Conservation (phyloP, 2,888 invertebrate genomes). For the Aspidiotus rigidus region DNA sequence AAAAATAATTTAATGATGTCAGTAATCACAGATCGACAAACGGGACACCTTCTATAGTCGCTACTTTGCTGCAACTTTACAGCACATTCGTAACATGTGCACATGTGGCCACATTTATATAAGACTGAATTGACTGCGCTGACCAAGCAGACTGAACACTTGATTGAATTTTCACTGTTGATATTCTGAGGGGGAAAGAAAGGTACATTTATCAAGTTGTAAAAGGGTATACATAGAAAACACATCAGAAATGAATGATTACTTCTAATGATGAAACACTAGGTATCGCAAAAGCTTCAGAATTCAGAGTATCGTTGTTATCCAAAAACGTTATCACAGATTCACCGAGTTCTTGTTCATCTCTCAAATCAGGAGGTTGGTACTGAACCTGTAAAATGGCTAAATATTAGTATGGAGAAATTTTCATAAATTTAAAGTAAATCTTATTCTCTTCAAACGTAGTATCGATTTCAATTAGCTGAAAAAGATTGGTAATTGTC, state of each 20-base stretch:
- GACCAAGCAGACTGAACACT: constrained; percentile 21
- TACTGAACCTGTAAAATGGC: not conserved
- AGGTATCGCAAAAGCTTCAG: not conserved
- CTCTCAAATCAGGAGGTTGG: not conserved
- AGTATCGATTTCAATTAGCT: no score
- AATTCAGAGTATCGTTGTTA: not conserved
- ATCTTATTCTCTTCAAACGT: no score
- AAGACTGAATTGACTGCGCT: constrained; percentile 18
- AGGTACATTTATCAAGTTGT: not conserved
- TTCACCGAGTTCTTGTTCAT: not conserved
- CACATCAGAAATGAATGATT: not conserved
- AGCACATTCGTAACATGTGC: constrained; percentile 23
- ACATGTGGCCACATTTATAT: constrained; percentile 28
- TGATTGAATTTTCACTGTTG: constrained; percentile 1
- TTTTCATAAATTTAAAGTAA: not conserved
- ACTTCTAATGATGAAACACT: not conserved
- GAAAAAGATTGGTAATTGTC: no score
- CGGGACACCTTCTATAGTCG: constrained; percentile 19
- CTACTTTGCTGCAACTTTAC: not conserved
- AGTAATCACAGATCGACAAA: constrained; percentile 15
- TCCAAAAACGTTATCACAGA: not conserved
- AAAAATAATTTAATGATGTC: constrained; percentile 17
- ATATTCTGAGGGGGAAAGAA: not conserved
- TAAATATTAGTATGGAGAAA: not conserved
- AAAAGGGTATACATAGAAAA: no score